Conservation (phyloP, 2,888 invertebrate species). For the Latheticus oryzae region DNA sequence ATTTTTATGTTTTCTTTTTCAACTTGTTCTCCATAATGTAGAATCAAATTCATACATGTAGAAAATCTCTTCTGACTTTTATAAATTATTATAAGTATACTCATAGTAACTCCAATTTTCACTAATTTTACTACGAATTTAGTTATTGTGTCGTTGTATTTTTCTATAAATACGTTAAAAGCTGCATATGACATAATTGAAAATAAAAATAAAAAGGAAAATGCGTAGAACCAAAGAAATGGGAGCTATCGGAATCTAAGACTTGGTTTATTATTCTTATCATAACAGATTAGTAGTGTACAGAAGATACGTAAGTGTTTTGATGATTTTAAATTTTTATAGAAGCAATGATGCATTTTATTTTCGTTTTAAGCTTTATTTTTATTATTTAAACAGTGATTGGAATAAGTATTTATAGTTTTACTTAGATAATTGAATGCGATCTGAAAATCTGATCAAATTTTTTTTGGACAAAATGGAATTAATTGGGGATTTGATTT, state of each 20-base stretch:
- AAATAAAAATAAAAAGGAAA: constrained; percentile 3
- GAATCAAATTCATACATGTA: constrained; percentile 18
- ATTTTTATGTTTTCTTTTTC: constrained; percentile 8
- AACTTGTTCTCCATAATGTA: constrained; percentile 15
- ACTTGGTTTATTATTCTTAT: constrained; percentile 11
- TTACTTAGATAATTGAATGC: too few species aligned
- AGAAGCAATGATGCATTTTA: constrained; percentile 20
- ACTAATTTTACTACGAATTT: constrained; percentile 23
- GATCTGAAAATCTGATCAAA: too few species aligned
- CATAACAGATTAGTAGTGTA: constrained; percentile 13
- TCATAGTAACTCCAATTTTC: constrained; percentile 20
- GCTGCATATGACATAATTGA: constrained; percentile 8
- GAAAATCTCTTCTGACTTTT: constrained; percentile 6
- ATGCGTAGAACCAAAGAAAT: constrained; percentile 14
- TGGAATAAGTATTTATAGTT: too few species aligned
- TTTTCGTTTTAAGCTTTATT: too few species aligned
- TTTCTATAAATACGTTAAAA: constrained; percentile 7
- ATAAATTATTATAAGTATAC: constrained; percentile 8
- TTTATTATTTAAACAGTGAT: too few species aligned
- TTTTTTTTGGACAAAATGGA: too few species aligned
- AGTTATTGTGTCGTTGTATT: not conserved
- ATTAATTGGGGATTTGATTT: too few species aligned
- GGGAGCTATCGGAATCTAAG: constrained; percentile 4
- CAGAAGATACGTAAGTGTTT: constrained; percentile 16
- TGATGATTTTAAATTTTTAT: constrained; percentile 20